Base-by-base conservation (phyloP, 2,888 invertebrate genomes). In the Parasteatoda lunata region DNA sequence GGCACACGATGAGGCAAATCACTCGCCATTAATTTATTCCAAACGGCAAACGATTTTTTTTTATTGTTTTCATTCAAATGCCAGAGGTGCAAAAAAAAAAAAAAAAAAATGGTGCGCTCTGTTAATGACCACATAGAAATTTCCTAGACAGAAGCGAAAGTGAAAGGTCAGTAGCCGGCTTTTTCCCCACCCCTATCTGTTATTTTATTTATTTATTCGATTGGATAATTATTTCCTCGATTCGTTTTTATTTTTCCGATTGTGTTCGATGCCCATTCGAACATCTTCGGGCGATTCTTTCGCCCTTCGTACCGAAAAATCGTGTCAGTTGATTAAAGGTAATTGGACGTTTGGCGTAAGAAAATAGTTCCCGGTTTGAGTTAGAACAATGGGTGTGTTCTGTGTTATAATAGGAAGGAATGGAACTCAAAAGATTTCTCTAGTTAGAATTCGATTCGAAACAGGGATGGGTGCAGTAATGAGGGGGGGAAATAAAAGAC, bases 101-200 rank as follows among this genome's bases (percentile, higher is more conserved):
- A n/a, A n/a, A n/a, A n/a, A n/a, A n/a, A 59, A 59, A 9, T 59
- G n/a, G 59, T 59, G 11, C 30, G 30, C 59, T 59, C 59, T 59
- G 59, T 59, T 59, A 59, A 59, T 59, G 59, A 59, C 59, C 59
- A 59, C 30, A 59, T n/a, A 59, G 59, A 13, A 13, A n/a, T 59
- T 59, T 59, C 59, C 59, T 59, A 5, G 59, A 59, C 59, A 9
- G n/a, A 77, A 77, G 45, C 45, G 77, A 77, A 77, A 52, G 77
- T 77, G 77, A 11, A 49, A 15, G 77, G 77, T 77, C 77, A 77
- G 52, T 77, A 77, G 66, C 77, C 77, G 77, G 49, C 65, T 49
- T 47, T 49, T 3, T 66, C 77, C 77, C 51, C 68, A 66, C 68
- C 77, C 66, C 52, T 5, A n/a, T 66, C 15, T 66, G 51, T 15